Base-by-base conservation (phyloP, 64 coral and sea anemone species). In the Montipora foliosa region DNA sequence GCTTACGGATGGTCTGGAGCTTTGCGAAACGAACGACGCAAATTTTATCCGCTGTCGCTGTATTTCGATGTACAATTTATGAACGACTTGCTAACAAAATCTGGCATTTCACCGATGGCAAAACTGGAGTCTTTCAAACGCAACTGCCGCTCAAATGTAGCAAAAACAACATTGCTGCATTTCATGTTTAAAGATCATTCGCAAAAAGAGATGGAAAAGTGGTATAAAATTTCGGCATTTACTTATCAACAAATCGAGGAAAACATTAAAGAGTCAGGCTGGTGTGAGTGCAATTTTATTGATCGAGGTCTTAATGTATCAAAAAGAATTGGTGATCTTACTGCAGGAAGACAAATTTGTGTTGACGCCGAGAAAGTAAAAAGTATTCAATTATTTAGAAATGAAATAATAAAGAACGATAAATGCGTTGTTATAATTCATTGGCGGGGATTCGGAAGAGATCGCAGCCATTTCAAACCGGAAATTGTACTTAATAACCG, bases 241-340 rank as follows among this genome's bases (percentile, higher is more conserved):
- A 50, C 88, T 16, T 96, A 89, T 90, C 52, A 76, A 77, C 84
- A 82, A 45, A 79, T 94, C 49, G 21, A 88, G 20, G 60, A 77
- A 79, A 47, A 44, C 13, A 78, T 89, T 8, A 94, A 87, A 76
- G 49, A 55, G 9, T 69, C 50, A 48, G 98, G 98, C 14, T 96
- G 92, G 91, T 94, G 94, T 88, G 95, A 99, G n/a, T 99, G 98
- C 51, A 84, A 71, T 58, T 99, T 99, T 92, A 99, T 99, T 49
- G 95, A 99, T 29, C 79, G 82, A 8, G 92, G 92, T 73, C 85
- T 99, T 22, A 87, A 89, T 94, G 76, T 96, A 61, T 85, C 95
- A 0, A 74, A 92, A 13, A 75, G 92, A 94, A 89, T 99, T 67
- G 92, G 90, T 1, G 77, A 92, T 74, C 66, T 96, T 47, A 53